Evolutionary conservation across 1,140 invertebrate species (phyloP).

Genomic region (Zelostemma sp.): DNA sequence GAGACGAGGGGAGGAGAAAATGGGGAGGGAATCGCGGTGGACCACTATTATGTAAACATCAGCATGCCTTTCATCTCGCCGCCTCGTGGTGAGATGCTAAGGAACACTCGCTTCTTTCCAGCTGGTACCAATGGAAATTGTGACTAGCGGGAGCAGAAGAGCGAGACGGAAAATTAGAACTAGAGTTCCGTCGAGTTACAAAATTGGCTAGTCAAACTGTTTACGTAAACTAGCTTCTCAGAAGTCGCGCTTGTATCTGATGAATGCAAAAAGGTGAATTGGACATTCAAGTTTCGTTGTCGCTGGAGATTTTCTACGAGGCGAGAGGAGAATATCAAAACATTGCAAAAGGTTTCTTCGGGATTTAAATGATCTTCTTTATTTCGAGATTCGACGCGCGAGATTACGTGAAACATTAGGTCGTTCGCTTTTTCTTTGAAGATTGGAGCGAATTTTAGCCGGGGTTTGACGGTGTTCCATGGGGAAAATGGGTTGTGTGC

Average conservation of each 20-base stretch:
- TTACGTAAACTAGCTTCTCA: slow-evolving; percentile 10
- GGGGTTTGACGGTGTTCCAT: too few relatives aligned
- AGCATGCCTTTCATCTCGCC: slow-evolving; percentile 53
- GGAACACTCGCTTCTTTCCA: slow-evolving; percentile 3
- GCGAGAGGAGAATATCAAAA: too few relatives aligned
- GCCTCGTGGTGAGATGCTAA: slow-evolving; percentile 24
- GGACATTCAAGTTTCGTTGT: not conserved
- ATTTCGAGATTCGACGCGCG: too few relatives aligned
- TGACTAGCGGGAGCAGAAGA: not conserved
- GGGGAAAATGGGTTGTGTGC: too few relatives aligned
- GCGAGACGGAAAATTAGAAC: slow-evolving; percentile 8
- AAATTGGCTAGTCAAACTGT: slow-evolving; percentile 2
- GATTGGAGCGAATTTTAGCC: too few relatives aligned
- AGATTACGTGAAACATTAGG: too few relatives aligned
- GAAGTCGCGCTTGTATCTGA: slow-evolving; percentile 1
- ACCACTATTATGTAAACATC: slow-evolving; percentile 60
- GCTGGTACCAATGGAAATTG: slow-evolving; percentile 5
- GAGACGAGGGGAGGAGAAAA: slow-evolving; percentile 6
- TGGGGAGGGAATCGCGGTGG: slow-evolving; percentile 37
- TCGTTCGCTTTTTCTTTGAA: too few relatives aligned
- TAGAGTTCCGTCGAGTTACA: slow-evolving; percentile 5
- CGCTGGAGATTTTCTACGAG: too few relatives aligned
- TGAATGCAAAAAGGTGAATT: not conserved
- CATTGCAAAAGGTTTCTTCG: too few relatives aligned
- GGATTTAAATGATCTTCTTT: too few relatives aligned